phyloP scores from a whole-genome alignment of 2,888 invertebrate species.

The Dolichopus griseipennis region DNA sequence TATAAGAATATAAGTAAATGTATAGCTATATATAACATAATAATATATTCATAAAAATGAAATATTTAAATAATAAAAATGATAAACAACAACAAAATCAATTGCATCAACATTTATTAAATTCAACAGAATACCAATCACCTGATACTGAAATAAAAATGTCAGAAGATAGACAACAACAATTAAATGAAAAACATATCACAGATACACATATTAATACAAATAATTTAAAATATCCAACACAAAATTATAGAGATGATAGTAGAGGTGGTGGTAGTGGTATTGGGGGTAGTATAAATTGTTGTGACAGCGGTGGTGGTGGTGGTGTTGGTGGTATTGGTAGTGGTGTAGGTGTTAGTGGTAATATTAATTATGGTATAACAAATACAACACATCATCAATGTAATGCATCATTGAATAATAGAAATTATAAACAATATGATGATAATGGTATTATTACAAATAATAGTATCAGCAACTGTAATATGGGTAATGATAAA shows the following conservation, averaged over 20 bases:
- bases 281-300: constrained; percentile 7
- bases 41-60: neutral
- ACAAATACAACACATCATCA: constrained; percentile 10
- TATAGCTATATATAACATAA: neutral
- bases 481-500: neutral
- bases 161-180: neutral
- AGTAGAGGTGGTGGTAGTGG: constrained; percentile 11
- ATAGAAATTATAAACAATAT: constrained; percentile 3
- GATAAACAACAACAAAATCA: constrained; percentile 10
- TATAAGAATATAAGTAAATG: neutral
- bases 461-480: too few species aligned
- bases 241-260: constrained; percentile 18
- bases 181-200: constrained; percentile 6
- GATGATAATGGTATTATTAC: neutral
- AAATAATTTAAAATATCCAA: neutral
- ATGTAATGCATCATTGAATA: neutral
- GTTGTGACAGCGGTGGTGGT: neutral
- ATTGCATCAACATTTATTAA: constrained; percentile 14
- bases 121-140: constrained; percentile 8
- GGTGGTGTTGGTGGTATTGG: constrained; percentile 8
- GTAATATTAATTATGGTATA: constrained; percentile 17
- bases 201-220: neutral
- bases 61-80: neutral
- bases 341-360: neutral
- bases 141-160: constrained; percentile 1